Base-by-base conservation (phyloP, 2,113 vertebrate species). In the Antechinus flavipes region DNA sequence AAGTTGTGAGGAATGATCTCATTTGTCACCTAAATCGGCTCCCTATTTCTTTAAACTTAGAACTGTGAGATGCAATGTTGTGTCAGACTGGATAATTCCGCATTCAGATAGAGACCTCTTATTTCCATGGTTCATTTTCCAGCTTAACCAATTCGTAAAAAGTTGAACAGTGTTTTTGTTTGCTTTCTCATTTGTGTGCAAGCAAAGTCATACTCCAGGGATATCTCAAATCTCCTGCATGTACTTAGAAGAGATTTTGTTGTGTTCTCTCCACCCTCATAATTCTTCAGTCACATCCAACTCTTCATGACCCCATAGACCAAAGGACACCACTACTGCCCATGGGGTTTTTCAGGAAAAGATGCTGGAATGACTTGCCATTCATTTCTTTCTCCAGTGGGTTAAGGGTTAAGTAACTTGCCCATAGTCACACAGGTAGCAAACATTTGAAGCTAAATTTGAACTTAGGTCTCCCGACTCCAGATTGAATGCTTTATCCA, bases 41-140 rank as follows among this genome's bases (percentile, higher is more conserved):
- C 27, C 14, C 35, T 22, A 35, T 95, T 92, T 76, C 53, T 96
- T 94, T 19, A 53, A 91, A 54, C 1, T 94, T 7, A 89, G n/a
- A 8, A 95, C 47, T 93, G 56, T 19, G 23, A 97, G 94, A 91
- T 76, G 0, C n/a, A 90, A 11, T 22, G 12, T 0, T 54, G 8
- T 90, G 42, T 54, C 22, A 27, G 93, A 93, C 55, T 55, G 7
- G 14, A 92, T 92, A 92, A 61, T 84, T n/a, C 89, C 93, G 14
- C 90, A 94, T 95, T 93, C 49, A 96, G 92, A 54, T 84, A 84
- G n/a, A 19, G 68, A 84, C 2, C 19, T 84, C 14, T 91, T 47
- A 50, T 94, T 91, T 58, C 46, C 54, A 14, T 56, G 2, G 24
- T 68, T 90, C 58, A 35, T 56, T 91, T 50, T 47, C 22, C 53